These are phyloP conservation scores for Vidua macroura DNA, from an alignment of 2,113 vertebrate species.

Conservation along the genomic window DNA sequence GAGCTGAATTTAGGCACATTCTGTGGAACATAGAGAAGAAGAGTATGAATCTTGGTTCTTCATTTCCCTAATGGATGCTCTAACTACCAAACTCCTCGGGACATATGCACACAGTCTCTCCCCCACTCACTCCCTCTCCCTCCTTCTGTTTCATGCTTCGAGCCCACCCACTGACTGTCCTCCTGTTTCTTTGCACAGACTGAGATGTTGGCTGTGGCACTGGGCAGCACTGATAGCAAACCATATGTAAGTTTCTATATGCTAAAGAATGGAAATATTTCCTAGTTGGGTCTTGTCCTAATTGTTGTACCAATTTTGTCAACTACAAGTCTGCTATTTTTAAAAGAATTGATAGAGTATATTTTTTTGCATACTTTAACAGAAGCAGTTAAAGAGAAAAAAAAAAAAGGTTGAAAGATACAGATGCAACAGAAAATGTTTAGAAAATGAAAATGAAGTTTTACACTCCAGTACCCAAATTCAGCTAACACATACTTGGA, in stretches of 20 bases:
- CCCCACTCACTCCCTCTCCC: background rate
- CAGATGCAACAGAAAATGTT: background rate
- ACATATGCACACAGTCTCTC: background rate
- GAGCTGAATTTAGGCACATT: background rate
- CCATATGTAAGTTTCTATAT: background rate
- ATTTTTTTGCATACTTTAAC: background rate
- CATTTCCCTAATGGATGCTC: background rate
- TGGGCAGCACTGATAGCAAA: slow-evolving; percentile 15
- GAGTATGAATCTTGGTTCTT: background rate
- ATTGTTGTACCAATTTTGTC: background rate
- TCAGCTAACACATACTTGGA: background rate
- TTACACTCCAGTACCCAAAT: background rate
- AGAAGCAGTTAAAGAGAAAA: background rate
- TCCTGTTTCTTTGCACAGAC: background rate
- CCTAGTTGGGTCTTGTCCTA: background rate
- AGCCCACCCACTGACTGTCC: background rate
- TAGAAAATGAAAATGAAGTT: background rate
- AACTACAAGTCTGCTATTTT: background rate
- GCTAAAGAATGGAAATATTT: background rate
- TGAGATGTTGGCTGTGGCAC: background rate
- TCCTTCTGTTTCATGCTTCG: background rate
- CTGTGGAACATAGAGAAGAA: background rate
- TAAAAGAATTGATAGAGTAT: background rate
- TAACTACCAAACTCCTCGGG: background rate
- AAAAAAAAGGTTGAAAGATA: background rate